Percentiles rank a stretch among this genome's conserved stretches.
phyloP scores from a whole-genome alignment of 2,888 invertebrate species.

The Ceriagrion tenellum region DNA sequence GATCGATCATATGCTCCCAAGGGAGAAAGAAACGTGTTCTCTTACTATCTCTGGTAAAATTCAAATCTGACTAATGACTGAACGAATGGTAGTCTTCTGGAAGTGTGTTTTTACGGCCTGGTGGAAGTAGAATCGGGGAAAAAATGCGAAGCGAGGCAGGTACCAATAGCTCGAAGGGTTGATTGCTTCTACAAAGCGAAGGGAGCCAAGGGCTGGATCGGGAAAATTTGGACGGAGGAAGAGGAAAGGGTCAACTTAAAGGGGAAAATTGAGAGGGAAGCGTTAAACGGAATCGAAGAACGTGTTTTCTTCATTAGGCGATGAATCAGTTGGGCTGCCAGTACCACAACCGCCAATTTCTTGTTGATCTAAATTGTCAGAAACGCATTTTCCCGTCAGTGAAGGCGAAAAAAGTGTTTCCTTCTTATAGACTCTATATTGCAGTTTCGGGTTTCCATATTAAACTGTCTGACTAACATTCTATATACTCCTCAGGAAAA shows the following conservation, averaged over 20 bases:
- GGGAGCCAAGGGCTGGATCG: not conserved
- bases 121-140: not conserved
- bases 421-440: too few relatives aligned
- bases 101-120: not conserved
- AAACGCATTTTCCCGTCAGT: too few relatives aligned
- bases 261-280: not conserved
- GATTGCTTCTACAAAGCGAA: not conserved
- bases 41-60: not conserved
- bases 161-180: not conserved
- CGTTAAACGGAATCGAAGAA: not conserved
- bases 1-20: not conserved
- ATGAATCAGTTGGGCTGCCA: too few relatives aligned
- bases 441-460: too few relatives aligned
- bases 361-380: too few relatives aligned
- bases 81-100: not conserved
- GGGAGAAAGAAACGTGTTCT: not conserved
- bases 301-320: too few relatives aligned
- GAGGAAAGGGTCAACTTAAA: not conserved
- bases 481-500: too few relatives aligned
- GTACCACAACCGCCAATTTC: too few relatives aligned
- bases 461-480: too few relatives aligned
- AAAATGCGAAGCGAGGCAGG: not conserved
- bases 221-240: not conserved
- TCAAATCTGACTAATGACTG: not conserved
- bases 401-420: too few relatives aligned